Percentiles rank a stretch among this genome's conserved stretches.
Evolutionary conservation across 2,797 vertebrate genomes (phyloP).

Genomic region (Microtus obscurus): DNA sequence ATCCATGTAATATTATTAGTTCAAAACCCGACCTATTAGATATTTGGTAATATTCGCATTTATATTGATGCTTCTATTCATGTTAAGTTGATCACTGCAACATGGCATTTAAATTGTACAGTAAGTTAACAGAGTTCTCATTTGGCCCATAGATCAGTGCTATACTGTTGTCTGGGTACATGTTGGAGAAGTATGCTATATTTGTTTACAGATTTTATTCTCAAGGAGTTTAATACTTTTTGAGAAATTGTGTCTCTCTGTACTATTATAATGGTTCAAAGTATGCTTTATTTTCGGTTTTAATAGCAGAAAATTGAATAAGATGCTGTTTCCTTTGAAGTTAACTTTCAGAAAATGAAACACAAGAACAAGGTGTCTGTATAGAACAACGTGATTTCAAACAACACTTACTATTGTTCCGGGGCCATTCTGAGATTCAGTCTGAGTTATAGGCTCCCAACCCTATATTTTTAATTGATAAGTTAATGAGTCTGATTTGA

Average conservation of each 20-base stretch:
- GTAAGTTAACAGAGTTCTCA: not conserved
- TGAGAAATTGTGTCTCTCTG: not conserved
- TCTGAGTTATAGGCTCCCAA: not conserved
- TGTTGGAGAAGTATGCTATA: not conserved
- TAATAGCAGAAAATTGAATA: conserved; percentile 37
- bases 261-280: not conserved
- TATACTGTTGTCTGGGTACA: not conserved
- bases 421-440: not conserved
- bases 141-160: not conserved
- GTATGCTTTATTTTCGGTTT: conserved; percentile 15
- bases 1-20: not conserved
- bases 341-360: conserved; percentile 20
- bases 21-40: not conserved
- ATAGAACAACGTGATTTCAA: conserved; percentile 36
- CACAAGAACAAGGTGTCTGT: not conserved
- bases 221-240: not conserved
- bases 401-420: not conserved
- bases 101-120: conserved; percentile 1
- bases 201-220: conserved; percentile 26
- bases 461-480: not conserved
- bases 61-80: not conserved
- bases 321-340: not conserved
- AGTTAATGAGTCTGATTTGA: not conserved
- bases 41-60: conserved; percentile 24
- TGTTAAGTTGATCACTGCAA: not conserved